Conservation (phyloP, 2,113 vertebrate genomes). For the Peromyscus maniculatus region DNA sequence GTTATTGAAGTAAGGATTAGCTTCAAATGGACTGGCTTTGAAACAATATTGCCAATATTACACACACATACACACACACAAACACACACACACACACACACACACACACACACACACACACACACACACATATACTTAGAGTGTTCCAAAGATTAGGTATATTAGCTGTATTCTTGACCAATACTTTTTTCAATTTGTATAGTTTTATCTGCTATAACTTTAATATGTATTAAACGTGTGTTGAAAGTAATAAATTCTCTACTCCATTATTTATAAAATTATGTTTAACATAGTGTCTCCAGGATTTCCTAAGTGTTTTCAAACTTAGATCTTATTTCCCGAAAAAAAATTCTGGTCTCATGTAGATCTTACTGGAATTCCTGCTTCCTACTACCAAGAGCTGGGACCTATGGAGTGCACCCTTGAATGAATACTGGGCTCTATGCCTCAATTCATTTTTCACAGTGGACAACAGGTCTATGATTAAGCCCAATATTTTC, state of each 20-base stretch:
- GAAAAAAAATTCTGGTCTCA: background rate
- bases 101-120: no score
- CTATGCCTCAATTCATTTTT: no score
- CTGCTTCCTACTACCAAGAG: no score
- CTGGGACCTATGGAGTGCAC: no score
- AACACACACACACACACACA: no score
- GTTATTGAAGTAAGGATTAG: background rate
- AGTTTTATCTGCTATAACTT: background rate
- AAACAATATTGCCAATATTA: background rate
- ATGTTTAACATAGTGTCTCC: background rate
- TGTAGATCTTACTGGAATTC: background rate
- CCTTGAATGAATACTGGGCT: no score
- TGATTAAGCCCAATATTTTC: no score
- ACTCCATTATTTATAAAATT: background rate
- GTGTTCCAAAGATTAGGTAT: background rate
- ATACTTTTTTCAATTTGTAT: background rate
- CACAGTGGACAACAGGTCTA: accelerated
- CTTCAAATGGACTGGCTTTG: background rate
- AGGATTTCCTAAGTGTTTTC: background rate
- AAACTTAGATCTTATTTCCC: background rate
- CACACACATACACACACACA: no score
- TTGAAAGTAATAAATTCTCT: background rate
- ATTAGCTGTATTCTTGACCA: background rate
- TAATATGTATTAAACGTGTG: background rate
- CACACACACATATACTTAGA: background rate